Evolutionary conservation across 2,888 invertebrate genomes (phyloP).

Genomic region (Hypomecis atomaria): DNA sequence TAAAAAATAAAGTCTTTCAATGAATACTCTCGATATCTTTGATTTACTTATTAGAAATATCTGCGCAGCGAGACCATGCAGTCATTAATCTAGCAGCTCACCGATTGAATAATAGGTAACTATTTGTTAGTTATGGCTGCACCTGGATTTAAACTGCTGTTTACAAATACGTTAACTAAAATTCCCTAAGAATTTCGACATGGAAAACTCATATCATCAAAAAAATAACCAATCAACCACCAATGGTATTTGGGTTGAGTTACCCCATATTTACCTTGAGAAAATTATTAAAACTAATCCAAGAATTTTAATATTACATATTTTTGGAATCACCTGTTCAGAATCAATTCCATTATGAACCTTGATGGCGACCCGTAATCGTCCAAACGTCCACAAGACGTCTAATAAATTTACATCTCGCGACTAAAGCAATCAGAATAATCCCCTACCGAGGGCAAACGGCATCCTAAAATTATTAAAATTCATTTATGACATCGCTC

Average conservation of each 20-base stretch:
- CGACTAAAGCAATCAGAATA: slow-evolving; percentile 29
- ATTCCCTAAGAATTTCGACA: background rate
- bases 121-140: no score
- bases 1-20: no score
- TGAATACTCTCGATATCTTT: no score
- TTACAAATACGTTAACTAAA: no score
- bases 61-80: no score
- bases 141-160: no score
- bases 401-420: slow-evolving; percentile 16
- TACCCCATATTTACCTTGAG: background rate
- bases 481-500: slow-evolving; percentile 58
- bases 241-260: slow-evolving; percentile 4
- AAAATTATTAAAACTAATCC: background rate
- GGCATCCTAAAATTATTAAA: slow-evolving; percentile 51
- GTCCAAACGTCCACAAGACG: slow-evolving; percentile 6
- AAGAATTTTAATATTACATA: slow-evolving; percentile 5
- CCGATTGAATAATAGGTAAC: no score
- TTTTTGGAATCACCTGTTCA: slow-evolving; percentile 4
- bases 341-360: slow-evolving; percentile 8
- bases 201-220: background rate
- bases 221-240: background rate
- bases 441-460: slow-evolving; percentile 28
- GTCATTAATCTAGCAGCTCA: no score
- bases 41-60: no score
- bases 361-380: background rate